Conservation (phyloP, 2,797 vertebrate genomes). For the Megaceryle alcyon region DNA sequence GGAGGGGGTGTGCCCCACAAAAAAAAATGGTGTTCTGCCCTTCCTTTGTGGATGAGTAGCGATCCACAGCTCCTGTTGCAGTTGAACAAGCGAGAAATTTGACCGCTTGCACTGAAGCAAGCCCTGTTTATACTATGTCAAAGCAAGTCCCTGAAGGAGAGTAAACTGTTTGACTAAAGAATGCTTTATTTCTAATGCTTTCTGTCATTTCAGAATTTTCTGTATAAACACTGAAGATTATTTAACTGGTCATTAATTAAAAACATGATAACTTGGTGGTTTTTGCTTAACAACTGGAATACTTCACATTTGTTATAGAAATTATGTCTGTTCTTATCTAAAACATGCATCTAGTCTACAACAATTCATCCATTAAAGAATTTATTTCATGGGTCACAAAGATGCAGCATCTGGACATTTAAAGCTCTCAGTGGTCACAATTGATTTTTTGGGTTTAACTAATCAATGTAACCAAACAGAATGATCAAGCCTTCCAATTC, state of each 20-base stretch:
- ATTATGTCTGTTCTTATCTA: neutral
- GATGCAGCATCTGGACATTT: neutral
- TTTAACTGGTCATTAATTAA: neutral
- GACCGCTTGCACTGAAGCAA: neutral
- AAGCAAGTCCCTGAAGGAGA: neutral
- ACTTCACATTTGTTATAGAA: neutral
- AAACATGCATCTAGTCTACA: neutral
- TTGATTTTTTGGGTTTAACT: neutral
- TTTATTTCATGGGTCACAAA: neutral
- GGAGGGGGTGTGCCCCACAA: too few species aligned
- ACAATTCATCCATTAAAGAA: neutral
- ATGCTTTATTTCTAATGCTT: constrained; percentile 21
- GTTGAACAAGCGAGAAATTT: neutral
- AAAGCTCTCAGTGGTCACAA: neutral
- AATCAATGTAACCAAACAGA: neutral
- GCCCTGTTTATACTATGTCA: constrained; percentile 29
- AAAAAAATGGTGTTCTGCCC: neutral
- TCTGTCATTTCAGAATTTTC: constrained; percentile 51
- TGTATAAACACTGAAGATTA: constrained; percentile 5
- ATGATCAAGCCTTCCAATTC: neutral
- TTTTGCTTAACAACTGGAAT: neutral
- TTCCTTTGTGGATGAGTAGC: neutral
- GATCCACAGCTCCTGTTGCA: neutral
- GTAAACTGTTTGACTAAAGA: constrained; percentile 40
- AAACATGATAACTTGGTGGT: neutral